Percentiles rank a stretch among this genome's conserved stretches.
Evolutionary conservation across 2,797 vertebrate species (phyloP).

Genomic region (Champsocephalus esox): DNA sequence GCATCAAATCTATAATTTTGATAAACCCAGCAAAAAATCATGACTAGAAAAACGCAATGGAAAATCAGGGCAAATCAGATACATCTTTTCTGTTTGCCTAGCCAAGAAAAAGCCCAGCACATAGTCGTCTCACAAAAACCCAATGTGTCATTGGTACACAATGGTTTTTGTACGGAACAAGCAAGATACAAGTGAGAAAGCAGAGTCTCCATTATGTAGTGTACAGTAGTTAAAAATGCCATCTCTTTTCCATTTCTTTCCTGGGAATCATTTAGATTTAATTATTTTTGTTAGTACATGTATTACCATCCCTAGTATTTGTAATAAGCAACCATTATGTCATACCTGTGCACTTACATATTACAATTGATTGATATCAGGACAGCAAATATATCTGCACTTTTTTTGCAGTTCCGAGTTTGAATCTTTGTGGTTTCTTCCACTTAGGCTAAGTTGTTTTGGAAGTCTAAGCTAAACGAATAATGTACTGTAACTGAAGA

Average conservation of each 20-base stretch:
- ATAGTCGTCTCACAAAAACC: background rate
- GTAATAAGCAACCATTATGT: background rate
- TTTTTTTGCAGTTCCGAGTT: no score
- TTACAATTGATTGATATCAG: background rate
- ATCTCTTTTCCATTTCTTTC: background rate
- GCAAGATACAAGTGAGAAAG: background rate
- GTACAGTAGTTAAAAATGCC: background rate
- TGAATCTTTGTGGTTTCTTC: no score
- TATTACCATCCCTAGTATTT: background rate
- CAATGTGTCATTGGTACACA: background rate
- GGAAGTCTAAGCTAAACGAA: no score
- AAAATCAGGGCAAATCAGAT: background rate
- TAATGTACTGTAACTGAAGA: no score
- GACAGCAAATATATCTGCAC: no score
- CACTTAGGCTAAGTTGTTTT: no score
- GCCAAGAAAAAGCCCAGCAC: no score
- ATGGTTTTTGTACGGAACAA: background rate
- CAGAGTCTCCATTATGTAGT: background rate
- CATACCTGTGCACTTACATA: background rate
- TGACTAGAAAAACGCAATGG: background rate
- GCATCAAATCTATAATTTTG: no score
- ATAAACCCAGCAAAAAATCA: background rate
- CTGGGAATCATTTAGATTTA: background rate
- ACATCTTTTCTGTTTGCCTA: background rate
- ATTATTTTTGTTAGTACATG: background rate